phyloP scores from a whole-genome alignment of 2,888 invertebrate species.

The Lasioglossum malachurum region DNA sequence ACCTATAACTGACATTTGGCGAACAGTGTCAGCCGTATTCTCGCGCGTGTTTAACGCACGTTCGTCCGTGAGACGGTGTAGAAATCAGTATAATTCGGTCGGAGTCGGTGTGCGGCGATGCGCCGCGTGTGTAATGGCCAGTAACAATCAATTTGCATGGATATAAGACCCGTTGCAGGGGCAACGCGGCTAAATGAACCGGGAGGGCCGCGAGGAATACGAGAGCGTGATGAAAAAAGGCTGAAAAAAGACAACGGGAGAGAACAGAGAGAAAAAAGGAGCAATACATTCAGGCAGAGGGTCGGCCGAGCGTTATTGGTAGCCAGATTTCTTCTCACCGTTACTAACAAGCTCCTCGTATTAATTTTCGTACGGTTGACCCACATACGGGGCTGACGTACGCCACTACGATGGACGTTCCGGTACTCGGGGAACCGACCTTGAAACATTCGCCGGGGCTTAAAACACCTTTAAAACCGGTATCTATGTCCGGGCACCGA shows the following conservation, averaged over 20 bases:
- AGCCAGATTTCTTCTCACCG: constrained; percentile 36
- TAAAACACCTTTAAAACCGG: constrained; percentile 71
- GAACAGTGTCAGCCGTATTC: constrained; percentile 1
- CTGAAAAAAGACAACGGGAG: neutral
- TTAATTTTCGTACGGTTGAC: constrained; percentile 65
- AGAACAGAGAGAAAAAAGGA: neutral
- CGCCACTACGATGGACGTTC: constrained; percentile 42
- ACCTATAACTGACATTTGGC: neutral
- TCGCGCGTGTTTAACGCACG: neutral
- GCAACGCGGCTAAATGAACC: constrained; percentile 33
- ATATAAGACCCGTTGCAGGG: constrained; percentile 61
- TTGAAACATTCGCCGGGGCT: constrained; percentile 66
- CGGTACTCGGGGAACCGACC: constrained; percentile 58
- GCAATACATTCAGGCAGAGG: neutral
- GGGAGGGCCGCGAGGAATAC: neutral
- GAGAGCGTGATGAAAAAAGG: neutral
- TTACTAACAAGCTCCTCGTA: constrained; percentile 61
- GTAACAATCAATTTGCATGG: constrained; percentile 74
- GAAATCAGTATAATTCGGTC: constrained; percentile 60
- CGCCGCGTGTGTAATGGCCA: constrained; percentile 58
- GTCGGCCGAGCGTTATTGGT: constrained; percentile 12
- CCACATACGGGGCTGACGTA: constrained; percentile 51
- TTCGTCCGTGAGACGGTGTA: constrained; percentile 33
- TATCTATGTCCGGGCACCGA: constrained; percentile 58
- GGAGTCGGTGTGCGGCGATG: constrained; percentile 19